These are phyloP conservation scores for Pseudomyrmex dendroicus DNA, from an alignment of 1,140 invertebrate genomes.

Conservation along the genomic window DNA sequence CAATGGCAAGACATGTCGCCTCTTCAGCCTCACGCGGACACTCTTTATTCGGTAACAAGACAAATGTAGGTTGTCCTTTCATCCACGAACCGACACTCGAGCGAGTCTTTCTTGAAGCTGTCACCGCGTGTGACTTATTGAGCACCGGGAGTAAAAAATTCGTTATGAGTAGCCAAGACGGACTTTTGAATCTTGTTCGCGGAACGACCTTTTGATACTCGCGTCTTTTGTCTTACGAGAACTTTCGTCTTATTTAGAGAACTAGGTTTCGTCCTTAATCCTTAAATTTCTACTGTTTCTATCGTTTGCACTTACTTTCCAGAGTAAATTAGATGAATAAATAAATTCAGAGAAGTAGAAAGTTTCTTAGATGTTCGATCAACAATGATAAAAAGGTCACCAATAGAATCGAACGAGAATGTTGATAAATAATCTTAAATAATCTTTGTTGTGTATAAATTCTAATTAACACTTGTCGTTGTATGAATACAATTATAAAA, in stretches of 20 bases:
- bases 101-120: slow-evolving; percentile 34
- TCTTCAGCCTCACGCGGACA: slow-evolving; percentile 46
- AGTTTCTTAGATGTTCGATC: too few relatives aligned
- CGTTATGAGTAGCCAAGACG: neutral
- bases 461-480: too few relatives aligned
- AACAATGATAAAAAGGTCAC: too few relatives aligned
- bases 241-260: neutral
- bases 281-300: neutral
- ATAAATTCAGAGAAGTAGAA: too few relatives aligned
- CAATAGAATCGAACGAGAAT: too few relatives aligned
- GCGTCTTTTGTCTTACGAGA: neutral
- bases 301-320: too few relatives aligned
- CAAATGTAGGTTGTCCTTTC: slow-evolving; percentile 69
- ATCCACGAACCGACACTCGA: slow-evolving; percentile 11
- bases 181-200: neutral
- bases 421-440: too few relatives aligned
- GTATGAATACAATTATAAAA: neutral
- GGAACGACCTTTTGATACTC: neutral
- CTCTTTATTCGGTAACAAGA: slow-evolving; percentile 56
- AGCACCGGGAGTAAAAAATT: slow-evolving; percentile 15
- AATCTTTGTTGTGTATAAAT: neutral
- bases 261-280: neutral
- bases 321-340: too few relatives aligned
- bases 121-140: slow-evolving; percentile 29
- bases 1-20: slow-evolving; percentile 65